Conservation (phyloP, 2,797 vertebrate genomes). For the Sebastes cheni region DNA sequence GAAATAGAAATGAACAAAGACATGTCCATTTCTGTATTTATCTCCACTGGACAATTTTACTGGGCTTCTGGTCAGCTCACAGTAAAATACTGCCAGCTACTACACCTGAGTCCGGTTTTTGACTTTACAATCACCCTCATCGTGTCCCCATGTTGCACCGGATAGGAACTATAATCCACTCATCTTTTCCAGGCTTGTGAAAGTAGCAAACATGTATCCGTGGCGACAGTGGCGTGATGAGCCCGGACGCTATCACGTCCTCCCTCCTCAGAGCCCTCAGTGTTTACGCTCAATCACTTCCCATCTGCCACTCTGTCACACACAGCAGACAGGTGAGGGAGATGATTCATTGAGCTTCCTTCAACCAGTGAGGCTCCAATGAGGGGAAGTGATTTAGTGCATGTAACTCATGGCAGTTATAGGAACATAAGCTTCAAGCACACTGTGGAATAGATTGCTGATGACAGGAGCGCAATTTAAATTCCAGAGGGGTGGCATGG, state of each 20-base stretch:
- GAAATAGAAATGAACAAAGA: too few species aligned
- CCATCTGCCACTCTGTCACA: slow-evolving; percentile 57
- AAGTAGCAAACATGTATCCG: background rate
- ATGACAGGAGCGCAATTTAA: background rate
- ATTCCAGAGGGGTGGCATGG: background rate
- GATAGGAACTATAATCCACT: background rate
- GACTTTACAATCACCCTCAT: background rate
- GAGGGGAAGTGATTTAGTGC: background rate
- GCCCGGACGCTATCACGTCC: slow-evolving; percentile 23
- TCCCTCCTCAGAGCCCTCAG: slow-evolving; percentile 21
- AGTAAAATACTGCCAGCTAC: background rate
- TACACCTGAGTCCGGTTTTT: background rate
- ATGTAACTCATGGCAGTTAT: background rate
- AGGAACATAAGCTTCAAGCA: background rate
- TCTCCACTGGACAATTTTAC: too few species aligned
- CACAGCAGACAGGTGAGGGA: slow-evolving; percentile 26
- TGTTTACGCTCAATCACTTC: slow-evolving; percentile 63
- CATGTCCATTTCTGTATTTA: too few species aligned
- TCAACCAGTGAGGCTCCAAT: slow-evolving; percentile 12
- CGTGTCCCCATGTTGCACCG: background rate
- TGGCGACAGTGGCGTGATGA: background rate
- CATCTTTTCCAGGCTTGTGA: background rate
- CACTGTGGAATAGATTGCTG: background rate
- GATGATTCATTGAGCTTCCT: slow-evolving; percentile 20
- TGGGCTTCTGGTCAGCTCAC: too few species aligned